phyloP scores from a whole-genome alignment of 2,888 invertebrate genomes.

The Helicoverpa assulta region DNA sequence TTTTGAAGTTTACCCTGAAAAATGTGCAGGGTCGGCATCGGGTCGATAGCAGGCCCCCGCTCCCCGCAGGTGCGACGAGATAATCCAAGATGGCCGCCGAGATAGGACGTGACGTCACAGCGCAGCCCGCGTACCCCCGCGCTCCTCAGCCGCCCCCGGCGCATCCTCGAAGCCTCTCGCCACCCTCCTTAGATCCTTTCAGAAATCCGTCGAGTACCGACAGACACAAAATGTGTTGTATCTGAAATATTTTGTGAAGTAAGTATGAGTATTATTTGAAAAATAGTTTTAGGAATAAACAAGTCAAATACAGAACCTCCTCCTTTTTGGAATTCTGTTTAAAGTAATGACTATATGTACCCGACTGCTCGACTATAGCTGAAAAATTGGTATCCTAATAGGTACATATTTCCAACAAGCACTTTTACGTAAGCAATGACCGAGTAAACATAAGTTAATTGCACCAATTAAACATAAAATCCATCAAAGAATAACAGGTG shows the following conservation, averaged over 20 bases:
- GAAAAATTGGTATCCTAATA: too few species aligned
- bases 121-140: slow-evolving; percentile 77
- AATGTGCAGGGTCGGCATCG: slow-evolving; percentile 83
- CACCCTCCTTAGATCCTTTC: slow-evolving; percentile 90
- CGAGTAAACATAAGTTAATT: neutral
- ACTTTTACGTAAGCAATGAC: neutral
- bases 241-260: neutral
- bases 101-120: slow-evolving; percentile 91
- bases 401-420: too few species aligned
- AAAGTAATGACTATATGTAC: neutral
- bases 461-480: slow-evolving; percentile 6
- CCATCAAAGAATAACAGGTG: neutral
- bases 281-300: too few species aligned
- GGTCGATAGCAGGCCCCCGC: slow-evolving; percentile 86
- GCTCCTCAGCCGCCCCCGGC: slow-evolving; percentile 74
- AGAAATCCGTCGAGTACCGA: slow-evolving; percentile 83
- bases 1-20: slow-evolving; percentile 82
- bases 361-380: too few species aligned
- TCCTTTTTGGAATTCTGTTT: neutral
- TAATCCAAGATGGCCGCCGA: slow-evolving; percentile 91
- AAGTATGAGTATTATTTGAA: neutral
- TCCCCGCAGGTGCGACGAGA: slow-evolving; percentile 90
- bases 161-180: slow-evolving; percentile 88
- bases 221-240: slow-evolving; percentile 61
- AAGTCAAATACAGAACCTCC: too few species aligned